phyloP scores from a whole-genome alignment of 2,797 vertebrate species.

The Bufotes viridis region DNA sequence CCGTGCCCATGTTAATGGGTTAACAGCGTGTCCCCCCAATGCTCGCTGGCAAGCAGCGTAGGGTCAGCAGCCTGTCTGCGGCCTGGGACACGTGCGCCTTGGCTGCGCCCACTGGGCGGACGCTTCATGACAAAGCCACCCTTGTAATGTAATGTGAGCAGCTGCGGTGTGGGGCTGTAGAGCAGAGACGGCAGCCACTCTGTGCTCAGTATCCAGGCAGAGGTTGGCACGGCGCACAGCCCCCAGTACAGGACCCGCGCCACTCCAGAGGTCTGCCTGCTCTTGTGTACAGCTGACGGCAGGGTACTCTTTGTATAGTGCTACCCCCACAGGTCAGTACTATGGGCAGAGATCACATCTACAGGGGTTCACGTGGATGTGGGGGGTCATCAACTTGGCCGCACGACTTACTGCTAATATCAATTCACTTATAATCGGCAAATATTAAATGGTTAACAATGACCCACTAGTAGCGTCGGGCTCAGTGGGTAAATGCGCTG shows the following conservation, averaged over 20 bases:
- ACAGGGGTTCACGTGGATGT: too few species aligned
- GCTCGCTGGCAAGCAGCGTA: slow-evolving; percentile 33
- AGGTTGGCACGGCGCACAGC: not conserved
- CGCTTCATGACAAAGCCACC: slow-evolving; percentile 43
- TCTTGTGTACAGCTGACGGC: too few species aligned
- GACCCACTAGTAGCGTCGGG: too few species aligned
- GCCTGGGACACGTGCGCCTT: slow-evolving; percentile 64
- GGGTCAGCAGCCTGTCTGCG: slow-evolving; percentile 45
- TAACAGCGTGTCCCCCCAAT: not conserved
- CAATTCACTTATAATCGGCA: too few species aligned
- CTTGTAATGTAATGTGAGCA: slow-evolving; percentile 41
- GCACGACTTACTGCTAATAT: too few species aligned
- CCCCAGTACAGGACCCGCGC: not conserved
- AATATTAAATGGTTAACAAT: too few species aligned
- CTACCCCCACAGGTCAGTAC: not conserved
- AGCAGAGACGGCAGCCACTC: slow-evolving; percentile 2
- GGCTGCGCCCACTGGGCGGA: slow-evolving; percentile 67
- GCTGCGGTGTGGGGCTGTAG: too few species aligned
- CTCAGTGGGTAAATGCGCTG: too few species aligned
- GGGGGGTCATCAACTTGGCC: too few species aligned
- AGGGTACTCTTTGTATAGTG: not conserved
- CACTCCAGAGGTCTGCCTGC: not conserved
- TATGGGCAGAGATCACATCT: not conserved
- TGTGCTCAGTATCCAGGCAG: not conserved
- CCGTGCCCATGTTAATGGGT: not conserved